These are phyloP conservation scores for Temnothorax nylanderi DNA, from an alignment of 1,140 invertebrate species.

Conservation along the genomic window DNA sequence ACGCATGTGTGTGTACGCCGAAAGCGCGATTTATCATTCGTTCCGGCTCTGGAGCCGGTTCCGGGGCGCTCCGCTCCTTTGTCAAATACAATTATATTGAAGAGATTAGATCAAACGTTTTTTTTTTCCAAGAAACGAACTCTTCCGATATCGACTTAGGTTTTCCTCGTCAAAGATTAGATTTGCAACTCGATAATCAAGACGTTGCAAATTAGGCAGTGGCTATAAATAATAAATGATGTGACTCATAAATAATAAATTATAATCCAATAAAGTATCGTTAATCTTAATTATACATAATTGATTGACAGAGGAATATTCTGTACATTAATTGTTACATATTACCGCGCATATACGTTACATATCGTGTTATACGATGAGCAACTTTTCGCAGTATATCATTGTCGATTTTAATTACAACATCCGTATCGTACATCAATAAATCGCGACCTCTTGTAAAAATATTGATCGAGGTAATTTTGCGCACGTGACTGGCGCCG, in stretches of 20 bases:
- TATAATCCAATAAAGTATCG: neutral
- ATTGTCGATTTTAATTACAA: neutral
- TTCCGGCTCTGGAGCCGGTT: constrained; percentile 9
- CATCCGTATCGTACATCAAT: neutral
- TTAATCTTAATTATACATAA: neutral
- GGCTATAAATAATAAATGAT: too few relatives aligned
- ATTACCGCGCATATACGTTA: neutral
- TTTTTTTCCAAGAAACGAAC: neutral
- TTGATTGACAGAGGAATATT: neutral
- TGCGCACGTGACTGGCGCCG: neutral
- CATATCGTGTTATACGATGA: neutral
- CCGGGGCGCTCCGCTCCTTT: constrained; percentile 12
- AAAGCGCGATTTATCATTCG: constrained; percentile 34
- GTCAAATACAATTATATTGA: neutral
- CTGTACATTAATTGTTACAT: neutral
- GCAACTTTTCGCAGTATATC: neutral
- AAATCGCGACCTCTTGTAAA: neutral
- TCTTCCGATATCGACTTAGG: neutral
- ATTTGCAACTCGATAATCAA: neutral
- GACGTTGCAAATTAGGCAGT: neutral
- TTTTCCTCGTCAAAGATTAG: neutral
- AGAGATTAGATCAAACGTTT: neutral
- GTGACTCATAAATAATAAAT: neutral
- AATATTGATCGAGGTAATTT: neutral
- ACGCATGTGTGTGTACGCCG: neutral